Base-by-base conservation (phyloP, 1,140 invertebrate species). In the Drosophila nasuta region DNA sequence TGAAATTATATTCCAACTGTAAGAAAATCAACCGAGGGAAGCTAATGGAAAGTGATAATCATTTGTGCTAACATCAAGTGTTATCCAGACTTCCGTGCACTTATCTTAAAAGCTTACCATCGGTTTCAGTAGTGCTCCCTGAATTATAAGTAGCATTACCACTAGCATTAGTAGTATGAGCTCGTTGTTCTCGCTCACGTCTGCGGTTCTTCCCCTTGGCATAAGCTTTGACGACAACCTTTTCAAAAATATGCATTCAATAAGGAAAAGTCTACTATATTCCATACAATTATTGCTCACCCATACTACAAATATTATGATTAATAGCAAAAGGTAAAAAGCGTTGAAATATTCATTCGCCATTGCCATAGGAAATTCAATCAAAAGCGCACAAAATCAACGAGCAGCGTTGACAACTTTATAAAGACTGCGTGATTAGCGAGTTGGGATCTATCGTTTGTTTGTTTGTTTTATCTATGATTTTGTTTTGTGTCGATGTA, bases 351-450 rank as follows among this genome's bases (percentile, higher is more conserved):
- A 11, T 15, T 35, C 35, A 3, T 15, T 25, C 3, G 1, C 28
- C 70, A 73, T 73, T 67, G 3, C 10, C 11, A 25, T 10, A 17
- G 4, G 8, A 20, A 33, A 28, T 58, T 2, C 8, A 45, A 54
- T 56, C 35, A 56, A 51, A 45, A 1, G 6, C 52, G 10, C 25
- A 46, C 25, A 38, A 7, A 41, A 41, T 8, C 64, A 46, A 68
- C 70, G 60, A 60, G 38, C 64, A 45, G 15, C 56, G 17, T 41
- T 56, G 56, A 46, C 56, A 38, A 13, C 28, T 30, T 30, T 56
- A 30, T 41, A 13, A 15, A 7, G 41, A 74, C 65, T 74, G 71
- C 28, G 1, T 8, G 10, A 56, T 54, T 46, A 25, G 8, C 15
- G 28, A 11, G 7, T 20, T 30, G 20, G 6, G 17, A 49, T 33